These are phyloP conservation scores for Hydrocynus forskahlii DNA, from an alignment of 2,797 vertebrate species.

Conservation along the genomic window DNA sequence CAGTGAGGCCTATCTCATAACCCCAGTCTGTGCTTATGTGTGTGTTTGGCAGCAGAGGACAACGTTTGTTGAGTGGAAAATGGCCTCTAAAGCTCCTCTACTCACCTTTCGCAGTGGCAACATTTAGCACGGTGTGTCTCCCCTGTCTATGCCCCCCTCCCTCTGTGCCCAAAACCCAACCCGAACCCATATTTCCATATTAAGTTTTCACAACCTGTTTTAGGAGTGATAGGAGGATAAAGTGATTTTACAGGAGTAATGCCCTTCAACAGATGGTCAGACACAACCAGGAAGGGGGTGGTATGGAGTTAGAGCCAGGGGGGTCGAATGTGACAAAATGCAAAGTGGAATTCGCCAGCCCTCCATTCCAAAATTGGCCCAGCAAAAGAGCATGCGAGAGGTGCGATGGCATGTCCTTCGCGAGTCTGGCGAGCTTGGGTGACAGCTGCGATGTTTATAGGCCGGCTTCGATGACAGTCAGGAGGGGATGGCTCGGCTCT, in stretches of 20 bases:
- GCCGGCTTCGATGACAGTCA: slow-evolving; percentile 87
- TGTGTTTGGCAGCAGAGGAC: slow-evolving; percentile 33
- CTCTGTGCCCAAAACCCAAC: slow-evolving; percentile 39
- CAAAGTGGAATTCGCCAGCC: slow-evolving; percentile 82
- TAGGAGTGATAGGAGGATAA: slow-evolving; percentile 68
- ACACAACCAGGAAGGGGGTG: slow-evolving; percentile 64
- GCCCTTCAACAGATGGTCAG: slow-evolving; percentile 82
- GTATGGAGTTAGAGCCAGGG: slow-evolving; percentile 28
- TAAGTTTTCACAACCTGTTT: slow-evolving; percentile 73
- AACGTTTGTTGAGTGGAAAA: slow-evolving; percentile 81
- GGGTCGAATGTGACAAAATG: slow-evolving; percentile 86
- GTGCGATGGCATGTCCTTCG: slow-evolving; percentile 85
- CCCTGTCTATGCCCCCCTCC: slow-evolving; percentile 34
- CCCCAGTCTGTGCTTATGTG: slow-evolving; percentile 45
- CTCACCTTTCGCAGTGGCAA: slow-evolving; percentile 83
- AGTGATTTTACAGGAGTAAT: slow-evolving; percentile 81
- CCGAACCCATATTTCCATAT: slow-evolving; percentile 68
- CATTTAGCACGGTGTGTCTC: slow-evolving; percentile 74
- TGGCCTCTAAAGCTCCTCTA: slow-evolving; percentile 76
- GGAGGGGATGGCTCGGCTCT: slow-evolving; percentile 78
- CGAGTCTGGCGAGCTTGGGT: slow-evolving; percentile 76
- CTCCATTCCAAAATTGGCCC: slow-evolving; percentile 83
- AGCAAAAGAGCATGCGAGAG: slow-evolving; percentile 82
- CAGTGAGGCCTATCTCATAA: slow-evolving; percentile 67
- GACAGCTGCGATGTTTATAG: slow-evolving; percentile 96